These are phyloP conservation scores for Hydrozoanthus gracilis DNA, from an alignment of 92 coral and sea anemone genomes.

Conservation along the genomic window DNA sequence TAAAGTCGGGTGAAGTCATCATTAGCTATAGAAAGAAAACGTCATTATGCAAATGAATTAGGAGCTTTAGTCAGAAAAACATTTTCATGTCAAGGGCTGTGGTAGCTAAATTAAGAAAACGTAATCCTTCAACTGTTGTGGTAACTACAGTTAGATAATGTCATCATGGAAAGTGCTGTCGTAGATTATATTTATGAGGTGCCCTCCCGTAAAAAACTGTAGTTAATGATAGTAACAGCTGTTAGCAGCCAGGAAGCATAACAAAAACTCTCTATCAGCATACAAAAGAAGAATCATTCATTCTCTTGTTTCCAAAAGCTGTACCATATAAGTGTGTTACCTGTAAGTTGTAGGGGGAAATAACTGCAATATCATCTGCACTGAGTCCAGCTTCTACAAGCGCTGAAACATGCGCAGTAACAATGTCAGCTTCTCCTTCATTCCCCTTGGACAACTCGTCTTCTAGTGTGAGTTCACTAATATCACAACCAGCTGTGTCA, in stretches of 20 bases:
- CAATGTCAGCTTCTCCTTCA: slow-evolving; percentile 98
- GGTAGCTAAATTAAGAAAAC: too few species aligned
- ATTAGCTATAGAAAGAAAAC: background rate
- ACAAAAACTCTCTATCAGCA: too few species aligned
- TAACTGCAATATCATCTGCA: slow-evolving; percentile 87
- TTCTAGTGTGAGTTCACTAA: slow-evolving; percentile 78
- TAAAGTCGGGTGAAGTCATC: background rate
- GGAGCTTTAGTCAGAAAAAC: background rate
- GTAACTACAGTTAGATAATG: background rate
- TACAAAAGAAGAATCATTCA: background rate
- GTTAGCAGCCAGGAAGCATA: background rate
- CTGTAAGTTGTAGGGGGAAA: slow-evolving; percentile 97
- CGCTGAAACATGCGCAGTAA: slow-evolving; percentile 83
- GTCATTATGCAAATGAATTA: background rate
- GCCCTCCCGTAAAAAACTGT: too few species aligned
- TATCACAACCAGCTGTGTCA: slow-evolving; percentile 99
- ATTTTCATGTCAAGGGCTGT: background rate
- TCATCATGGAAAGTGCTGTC: background rate
- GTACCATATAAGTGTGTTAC: slow-evolving; percentile 31
- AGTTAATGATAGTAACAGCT: too few species aligned
- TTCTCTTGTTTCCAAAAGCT: background rate
- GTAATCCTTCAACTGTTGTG: background rate
- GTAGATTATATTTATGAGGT: too few species aligned
- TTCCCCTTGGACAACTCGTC: slow-evolving; percentile 96
- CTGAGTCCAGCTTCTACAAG: slow-evolving; percentile 90